Evolutionary conservation across 2,113 vertebrate genomes (phyloP).

Genomic region (Phaethornis superciliosus): DNA sequence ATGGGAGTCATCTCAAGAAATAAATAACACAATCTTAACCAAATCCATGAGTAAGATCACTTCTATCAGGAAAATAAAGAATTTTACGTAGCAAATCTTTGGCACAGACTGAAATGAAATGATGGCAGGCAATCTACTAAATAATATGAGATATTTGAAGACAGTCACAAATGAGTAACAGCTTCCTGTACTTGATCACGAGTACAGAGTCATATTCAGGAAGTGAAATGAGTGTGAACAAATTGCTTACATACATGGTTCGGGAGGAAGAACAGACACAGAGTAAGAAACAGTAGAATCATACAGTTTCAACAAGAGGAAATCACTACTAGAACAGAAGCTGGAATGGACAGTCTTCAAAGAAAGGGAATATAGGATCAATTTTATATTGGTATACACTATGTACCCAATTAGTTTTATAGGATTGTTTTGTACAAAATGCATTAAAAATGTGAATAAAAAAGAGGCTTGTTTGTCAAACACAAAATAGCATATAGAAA

Average conservation of each 20-base stretch:
- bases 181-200: background rate
- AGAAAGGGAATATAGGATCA: background rate
- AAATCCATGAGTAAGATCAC: background rate
- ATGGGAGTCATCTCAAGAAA: background rate
- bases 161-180: slow-evolving; percentile 24
- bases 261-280: background rate
- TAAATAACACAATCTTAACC: background rate
- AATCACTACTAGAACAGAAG: slow-evolving; percentile 5
- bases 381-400: background rate
- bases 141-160: background rate
- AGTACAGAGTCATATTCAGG: background rate
- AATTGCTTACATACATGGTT: background rate
- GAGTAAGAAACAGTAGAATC: background rate
- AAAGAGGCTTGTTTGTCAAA: background rate
- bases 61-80: background rate
- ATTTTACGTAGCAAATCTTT: slow-evolving; percentile 7
- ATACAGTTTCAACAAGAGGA: background rate
- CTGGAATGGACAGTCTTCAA: background rate
- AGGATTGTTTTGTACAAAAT: background rate
- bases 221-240: background rate
- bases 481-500: background rate
- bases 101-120: slow-evolving; percentile 34
- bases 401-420: background rate
- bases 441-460: background rate
- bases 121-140: slow-evolving; percentile 19